Base-by-base conservation (phyloP, 2,888 invertebrate species). In the Odontothrips loti region DNA sequence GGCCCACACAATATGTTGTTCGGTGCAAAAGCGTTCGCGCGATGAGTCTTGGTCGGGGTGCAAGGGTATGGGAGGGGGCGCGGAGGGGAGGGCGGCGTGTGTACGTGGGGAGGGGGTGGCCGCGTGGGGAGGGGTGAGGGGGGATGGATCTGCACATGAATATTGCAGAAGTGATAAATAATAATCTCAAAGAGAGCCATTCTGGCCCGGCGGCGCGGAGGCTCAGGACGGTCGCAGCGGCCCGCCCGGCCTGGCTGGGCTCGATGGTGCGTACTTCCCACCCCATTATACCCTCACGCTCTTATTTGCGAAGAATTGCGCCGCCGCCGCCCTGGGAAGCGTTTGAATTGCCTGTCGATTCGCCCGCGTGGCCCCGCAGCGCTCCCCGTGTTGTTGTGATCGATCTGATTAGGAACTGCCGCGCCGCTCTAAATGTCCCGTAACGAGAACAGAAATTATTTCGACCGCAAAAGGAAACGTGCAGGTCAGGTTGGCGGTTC, bases 141-240 rank as follows among this genome's bases (percentile, higher is more conserved):
- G 68, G 27, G 58, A 58, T 27, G 27, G 23, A 75, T 75, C 68
- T 75, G 68, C 68, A 75, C 68, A 75, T 75, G 68, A 75, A 75
- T 75, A 75, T 75, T 75, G 68, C 68, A 75, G 11, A 75, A 75
- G 68, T 75, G 68, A 75, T 75, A 75, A 75, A 75, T 75, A 75
- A 75, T 75, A 75, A 75, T 75, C 68, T 75, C 68, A 75, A 75
- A 75, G 68, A 75, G 68, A 75, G 68, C 68, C 68, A 75, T 75
- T 75, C 68, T 75, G 27, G 68, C 23, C 68, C 58, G 17, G 58
- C 58, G n/a, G 58, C 0, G 17, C 58, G 20, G 51, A 58, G 58
- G 58, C 17, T 17, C 15, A 20, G 34, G 34, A 43, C 34, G 34
- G 34, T 43, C 34, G 58, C 58, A 0, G 20, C 58, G 20, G 58